Evolutionary conservation across 2,113 vertebrate species (phyloP), one percentile per base, ranked within the genome.

Genomic region (Cygnus atratus): DNA sequence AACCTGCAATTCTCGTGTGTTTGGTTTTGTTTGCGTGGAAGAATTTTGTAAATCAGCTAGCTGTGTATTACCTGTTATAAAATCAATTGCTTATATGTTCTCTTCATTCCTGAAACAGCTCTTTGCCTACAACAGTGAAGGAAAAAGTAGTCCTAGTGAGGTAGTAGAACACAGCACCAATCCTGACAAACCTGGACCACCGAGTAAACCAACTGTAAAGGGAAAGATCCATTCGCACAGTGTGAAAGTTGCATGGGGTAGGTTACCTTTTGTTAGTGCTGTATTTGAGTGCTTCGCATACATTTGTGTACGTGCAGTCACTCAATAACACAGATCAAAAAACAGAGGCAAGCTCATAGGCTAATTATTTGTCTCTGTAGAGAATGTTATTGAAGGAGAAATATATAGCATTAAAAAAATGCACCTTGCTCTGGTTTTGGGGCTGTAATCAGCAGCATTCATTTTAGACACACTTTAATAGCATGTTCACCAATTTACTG

Each of bases 241-340:
- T 9, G 96, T 98, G 77, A 98, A 97, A 52, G 96, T 98, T 19
- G 76, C 92, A 0, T 99, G 98, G 98, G 98, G 98, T 98, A 97
- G 93, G 98, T 87, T 14, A 7, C 59, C 31, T 29, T 25, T 3
- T 3, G 11, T 29, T 33, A 9, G 1, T 5, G 3, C 63, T 31
- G 2, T 3, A 0, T 9, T 25, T 4, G 26, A 17, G 61, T 7
- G 19, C 59, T 31, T 39, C 57, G 44, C 33, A 26, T 28, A 7
- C 8, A 29, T 35, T 13, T 46, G 5, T 3, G 10, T 28, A 4
- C 0, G 10, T 20, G 1, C 18, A 35, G 52, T 11, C 41, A 4
- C 54, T 48, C 25, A 13, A 39, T 11, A 31, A 11, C 2, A 13
- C 61, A 35, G 10, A 3, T 44, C 12, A 7, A 29, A 17, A 65